Percentiles rank a stretch among this genome's conserved stretches.
Evolutionary conservation across 2,888 invertebrate genomes (phyloP).

Genomic region (Chymomyza fuscimana): DNA sequence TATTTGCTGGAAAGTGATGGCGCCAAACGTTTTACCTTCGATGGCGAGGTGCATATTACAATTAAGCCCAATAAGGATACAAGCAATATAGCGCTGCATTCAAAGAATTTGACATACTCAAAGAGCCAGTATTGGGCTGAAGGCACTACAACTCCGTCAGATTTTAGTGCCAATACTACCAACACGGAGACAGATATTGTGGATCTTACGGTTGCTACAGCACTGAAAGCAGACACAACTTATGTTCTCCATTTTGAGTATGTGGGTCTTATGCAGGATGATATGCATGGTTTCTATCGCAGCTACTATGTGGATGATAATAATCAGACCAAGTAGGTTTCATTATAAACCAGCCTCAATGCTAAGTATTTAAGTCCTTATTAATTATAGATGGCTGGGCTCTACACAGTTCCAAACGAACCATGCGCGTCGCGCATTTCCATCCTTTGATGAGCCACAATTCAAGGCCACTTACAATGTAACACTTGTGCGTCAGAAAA

Average conservation of each 20-base stretch:
- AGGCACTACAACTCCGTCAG: constrained; percentile 47
- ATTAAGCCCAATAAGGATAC: constrained; percentile 79
- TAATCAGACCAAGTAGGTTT: constrained; percentile 71
- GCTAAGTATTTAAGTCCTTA: too few species aligned
- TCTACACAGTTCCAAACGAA: constrained; percentile 87
- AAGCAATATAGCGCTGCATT: constrained; percentile 80
- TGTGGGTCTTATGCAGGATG: constrained; percentile 81
- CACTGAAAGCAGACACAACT: constrained; percentile 68
- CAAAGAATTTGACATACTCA: constrained; percentile 79
- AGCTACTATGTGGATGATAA: constrained; percentile 77
- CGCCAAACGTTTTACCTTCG: constrained; percentile 73
- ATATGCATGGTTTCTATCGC: constrained; percentile 81
- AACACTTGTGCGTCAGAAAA: constrained; percentile 75
- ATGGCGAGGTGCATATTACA: constrained; percentile 79
- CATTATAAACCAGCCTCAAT: background rate
- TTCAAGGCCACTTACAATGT: constrained; percentile 85
- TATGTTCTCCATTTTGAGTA: constrained; percentile 81
- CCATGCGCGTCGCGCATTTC: constrained; percentile 86
- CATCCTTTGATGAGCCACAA: constrained; percentile 89
- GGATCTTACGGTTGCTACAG: constrained; percentile 65
- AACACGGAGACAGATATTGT: constrained; percentile 71
- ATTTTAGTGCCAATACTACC: constrained; percentile 2
- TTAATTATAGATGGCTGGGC: constrained; percentile 81
- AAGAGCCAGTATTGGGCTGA: constrained; percentile 52
- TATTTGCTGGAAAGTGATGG: constrained; percentile 78